Conservation (phyloP, 2,113 vertebrate species). For the Chrysochloris asiatica region DNA sequence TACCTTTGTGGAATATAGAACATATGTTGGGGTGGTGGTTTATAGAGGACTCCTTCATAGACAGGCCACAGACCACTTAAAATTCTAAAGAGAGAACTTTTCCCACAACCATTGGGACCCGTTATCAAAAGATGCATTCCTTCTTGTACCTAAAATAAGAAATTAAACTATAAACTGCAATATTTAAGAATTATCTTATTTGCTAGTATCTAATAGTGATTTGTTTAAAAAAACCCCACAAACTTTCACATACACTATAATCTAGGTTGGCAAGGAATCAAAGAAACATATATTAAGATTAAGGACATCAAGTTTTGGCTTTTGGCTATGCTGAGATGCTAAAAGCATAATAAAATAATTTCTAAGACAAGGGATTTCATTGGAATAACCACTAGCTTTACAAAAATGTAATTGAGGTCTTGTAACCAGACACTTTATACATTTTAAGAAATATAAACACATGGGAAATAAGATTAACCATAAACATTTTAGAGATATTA, state of each 20-base stretch:
- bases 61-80: slow-evolving; percentile 98
- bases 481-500: slow-evolving; percentile 1
- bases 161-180: slow-evolving; percentile 60
- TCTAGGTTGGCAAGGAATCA: neutral
- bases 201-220: slow-evolving; percentile 28
- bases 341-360: slow-evolving; percentile 19
- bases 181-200: slow-evolving; percentile 42
- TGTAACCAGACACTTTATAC: neutral
- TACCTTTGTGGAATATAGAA: slow-evolving; percentile 99
- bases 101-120: slow-evolving; percentile 98
- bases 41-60: slow-evolving; percentile 93
- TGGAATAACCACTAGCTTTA: neutral
- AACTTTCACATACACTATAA: neutral
- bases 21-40: slow-evolving; percentile 96
- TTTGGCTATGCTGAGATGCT: neutral
- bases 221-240: neutral
- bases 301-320: neutral
- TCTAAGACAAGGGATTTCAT: slow-evolving; percentile 10
- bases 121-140: slow-evolving; percentile 98
- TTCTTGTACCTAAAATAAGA: slow-evolving; percentile 91
- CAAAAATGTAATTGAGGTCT: slow-evolving; percentile 2
- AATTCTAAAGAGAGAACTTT: slow-evolving; percentile 98
- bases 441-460: neutral
- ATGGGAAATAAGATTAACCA: neutral
- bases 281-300: slow-evolving; percentile 4